Percentiles rank a stretch among this genome's conserved stretches.
phyloP scores from a whole-genome alignment of 2,113 vertebrate species.

The Sminthopsis crassicaudata region DNA sequence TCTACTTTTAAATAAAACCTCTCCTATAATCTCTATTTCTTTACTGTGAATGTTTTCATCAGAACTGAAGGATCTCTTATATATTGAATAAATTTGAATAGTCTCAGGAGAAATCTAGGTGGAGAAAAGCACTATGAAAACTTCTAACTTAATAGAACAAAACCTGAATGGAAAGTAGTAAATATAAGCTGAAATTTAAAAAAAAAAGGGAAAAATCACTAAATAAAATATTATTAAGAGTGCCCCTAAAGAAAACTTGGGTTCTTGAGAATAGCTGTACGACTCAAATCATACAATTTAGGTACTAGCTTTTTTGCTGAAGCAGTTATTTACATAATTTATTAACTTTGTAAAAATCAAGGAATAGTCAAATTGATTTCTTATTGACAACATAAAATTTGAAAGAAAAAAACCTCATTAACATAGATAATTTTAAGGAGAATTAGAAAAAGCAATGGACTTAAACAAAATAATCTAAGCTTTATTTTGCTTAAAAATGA shows the following conservation, averaged over 20 bases:
- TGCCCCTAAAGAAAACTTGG: not conserved
- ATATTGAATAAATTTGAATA: not conserved
- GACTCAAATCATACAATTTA: not conserved
- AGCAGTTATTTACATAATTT: not conserved
- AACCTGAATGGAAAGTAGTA: not conserved
- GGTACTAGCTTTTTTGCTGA: not conserved
- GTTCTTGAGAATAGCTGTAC: rapidly evolving
- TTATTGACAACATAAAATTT: not conserved
- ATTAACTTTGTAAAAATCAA: not conserved
- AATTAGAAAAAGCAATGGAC: not conserved
- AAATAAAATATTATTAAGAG: not conserved
- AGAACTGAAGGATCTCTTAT: not conserved
- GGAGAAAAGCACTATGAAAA: not conserved
- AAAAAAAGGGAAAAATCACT: not conserved
- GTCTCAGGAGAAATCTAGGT: not conserved
- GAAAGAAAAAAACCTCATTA: not conserved
- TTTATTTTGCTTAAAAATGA: conserved; percentile 14
- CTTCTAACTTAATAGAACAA: not conserved
- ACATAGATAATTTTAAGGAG: not conserved
- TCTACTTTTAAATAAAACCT: not conserved
- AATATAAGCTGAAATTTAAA: not conserved
- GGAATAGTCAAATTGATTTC: not conserved
- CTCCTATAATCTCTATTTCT: not conserved
- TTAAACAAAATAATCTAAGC: not conserved
- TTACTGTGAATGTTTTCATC: not conserved